Base-by-base conservation (phyloP, 2,888 invertebrate species). In the Pachydiplax longipennis region DNA sequence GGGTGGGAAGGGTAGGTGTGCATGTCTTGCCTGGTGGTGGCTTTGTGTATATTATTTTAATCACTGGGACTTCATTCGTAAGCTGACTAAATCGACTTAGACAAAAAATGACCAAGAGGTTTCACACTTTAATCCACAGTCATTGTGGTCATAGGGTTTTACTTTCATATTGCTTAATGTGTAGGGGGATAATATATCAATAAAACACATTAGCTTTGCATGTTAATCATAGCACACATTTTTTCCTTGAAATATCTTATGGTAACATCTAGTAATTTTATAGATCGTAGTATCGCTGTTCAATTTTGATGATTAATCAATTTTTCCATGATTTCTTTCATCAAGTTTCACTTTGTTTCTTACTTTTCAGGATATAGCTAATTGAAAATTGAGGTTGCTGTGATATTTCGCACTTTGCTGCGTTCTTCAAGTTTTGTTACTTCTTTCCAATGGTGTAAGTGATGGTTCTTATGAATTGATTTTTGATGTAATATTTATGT, bases 11-110 rank as follows among this genome's bases (percentile, higher is more conserved):
- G 73, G 73, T 81, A 40, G 58, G 58, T 18, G 44, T 83, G 83
- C 83, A 83, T 83, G 83, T 35, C 83, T 83, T 83, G 83, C 53
- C 58, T 83, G 83, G 83, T 83, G 83, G 58, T 83, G 83, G 83
- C 31, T 83, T 58, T 35, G 18, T 48, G 3, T 25, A 48, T 82
- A n/a, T 48, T 53, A 25, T 73, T 73, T 65, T 31, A 73, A 31
- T 82, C 25, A 22, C 22, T 48, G 48, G 44, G 48, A 48, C 48
- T 12, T 44, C 6, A 82, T 44, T 22, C 8, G 12, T 48, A 44
- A 48, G 82, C 4, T n/a, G 40, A 81, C 37, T 40, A 81, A 81
- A 81, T 81, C 5, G 40, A 81, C 37, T 81, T 81, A 40, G 81
- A 81, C 40, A 40, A 22, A 40, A 18, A 81, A n/a, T 73, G 73